Conservation (phyloP, 1,140 invertebrate genomes). For the Drosophila leontia region DNA sequence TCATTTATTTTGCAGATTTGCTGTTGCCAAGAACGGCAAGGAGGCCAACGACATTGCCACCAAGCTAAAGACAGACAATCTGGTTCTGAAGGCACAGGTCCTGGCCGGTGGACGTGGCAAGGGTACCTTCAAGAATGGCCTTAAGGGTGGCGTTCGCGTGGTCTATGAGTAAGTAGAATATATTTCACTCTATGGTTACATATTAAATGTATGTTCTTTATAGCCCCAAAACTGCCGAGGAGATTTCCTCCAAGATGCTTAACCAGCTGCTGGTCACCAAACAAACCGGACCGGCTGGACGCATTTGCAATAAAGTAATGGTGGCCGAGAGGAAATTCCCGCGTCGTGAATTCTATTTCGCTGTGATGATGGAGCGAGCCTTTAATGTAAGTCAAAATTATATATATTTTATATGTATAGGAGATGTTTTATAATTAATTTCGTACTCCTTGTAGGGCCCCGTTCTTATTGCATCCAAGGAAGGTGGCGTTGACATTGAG, state of each 20-base stretch:
- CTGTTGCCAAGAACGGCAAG: conserved; percentile 93
- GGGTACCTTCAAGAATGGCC: conserved; percentile 95
- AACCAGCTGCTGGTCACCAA: conserved; percentile 96
- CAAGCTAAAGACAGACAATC: conserved; percentile 92
- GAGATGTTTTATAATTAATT: neutral
- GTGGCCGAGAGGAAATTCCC: conserved; percentile 97
- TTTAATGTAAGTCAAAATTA: conserved; percentile 90
- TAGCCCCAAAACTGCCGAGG: conserved; percentile 94
- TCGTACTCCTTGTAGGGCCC: conserved; percentile 89
- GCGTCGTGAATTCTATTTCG: conserved; percentile 97
- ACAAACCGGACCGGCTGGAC: conserved; percentile 96
- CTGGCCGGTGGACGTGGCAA: conserved; percentile 97
- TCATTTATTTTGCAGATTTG: conserved; percentile 87
- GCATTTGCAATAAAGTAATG: conserved; percentile 98
- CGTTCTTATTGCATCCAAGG: conserved; percentile 97
- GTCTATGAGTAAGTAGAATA: conserved; percentile 92
- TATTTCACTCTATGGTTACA: neutral
- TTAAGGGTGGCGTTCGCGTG: conserved; percentile 96
- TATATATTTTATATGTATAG: too few relatives aligned
- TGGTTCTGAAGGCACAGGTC: conserved; percentile 99
- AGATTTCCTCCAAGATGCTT: conserved; percentile 95
- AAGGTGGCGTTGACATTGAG: conserved; percentile 99
- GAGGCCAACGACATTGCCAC: conserved; percentile 94
- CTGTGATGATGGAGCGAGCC: conserved; percentile 98
- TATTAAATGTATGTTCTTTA: neutral